phyloP scores from a whole-genome alignment of 1,140 invertebrate genomes.

The Coelopa frigida region DNA sequence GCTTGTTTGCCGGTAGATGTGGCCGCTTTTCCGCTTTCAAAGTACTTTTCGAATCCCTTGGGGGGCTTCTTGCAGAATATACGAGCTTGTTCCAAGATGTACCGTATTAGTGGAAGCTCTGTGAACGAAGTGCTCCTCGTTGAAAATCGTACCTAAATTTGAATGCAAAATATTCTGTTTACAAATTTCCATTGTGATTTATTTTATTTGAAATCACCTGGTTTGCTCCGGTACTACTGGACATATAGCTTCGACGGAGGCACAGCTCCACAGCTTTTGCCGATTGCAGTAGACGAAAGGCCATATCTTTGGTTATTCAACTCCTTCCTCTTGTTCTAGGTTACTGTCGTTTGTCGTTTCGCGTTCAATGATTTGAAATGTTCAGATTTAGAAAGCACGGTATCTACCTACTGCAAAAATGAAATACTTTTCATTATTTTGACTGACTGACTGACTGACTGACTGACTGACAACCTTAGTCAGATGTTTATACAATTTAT shows the following conservation, averaged over 20 bases:
- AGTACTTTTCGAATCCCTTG: conserved; percentile 91
- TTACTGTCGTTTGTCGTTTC: too few species aligned
- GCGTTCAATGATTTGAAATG: too few species aligned
- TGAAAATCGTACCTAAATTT: conserved; percentile 16
- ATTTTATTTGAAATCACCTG: too few species aligned
- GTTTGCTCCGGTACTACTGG: conserved; percentile 16
- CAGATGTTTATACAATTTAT: too few species aligned
- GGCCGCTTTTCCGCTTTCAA: conserved; percentile 50
- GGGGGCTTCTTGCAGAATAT: conserved; percentile 49
- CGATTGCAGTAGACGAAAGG: conserved; percentile 31
- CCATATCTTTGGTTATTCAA: too few species aligned
- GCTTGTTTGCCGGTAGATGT: conserved; percentile 16
- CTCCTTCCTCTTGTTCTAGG: too few species aligned
- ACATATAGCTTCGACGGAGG: conserved; percentile 26
- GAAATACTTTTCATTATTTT: too few species aligned
- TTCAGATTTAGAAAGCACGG: too few species aligned
- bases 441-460: too few species aligned
- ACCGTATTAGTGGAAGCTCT: conserved; percentile 29
- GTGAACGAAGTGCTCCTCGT: conserved; percentile 11
- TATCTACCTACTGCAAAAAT: too few species aligned
- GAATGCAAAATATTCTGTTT: background rate
- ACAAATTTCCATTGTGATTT: conserved; percentile 10
- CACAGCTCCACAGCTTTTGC: conserved; percentile 29
- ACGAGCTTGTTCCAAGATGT: conserved; percentile 28
- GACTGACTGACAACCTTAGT: too few species aligned